Evolutionary conservation across 2,113 vertebrate genomes (phyloP).

Genomic region (Tragelaphus imberbis): DNA sequence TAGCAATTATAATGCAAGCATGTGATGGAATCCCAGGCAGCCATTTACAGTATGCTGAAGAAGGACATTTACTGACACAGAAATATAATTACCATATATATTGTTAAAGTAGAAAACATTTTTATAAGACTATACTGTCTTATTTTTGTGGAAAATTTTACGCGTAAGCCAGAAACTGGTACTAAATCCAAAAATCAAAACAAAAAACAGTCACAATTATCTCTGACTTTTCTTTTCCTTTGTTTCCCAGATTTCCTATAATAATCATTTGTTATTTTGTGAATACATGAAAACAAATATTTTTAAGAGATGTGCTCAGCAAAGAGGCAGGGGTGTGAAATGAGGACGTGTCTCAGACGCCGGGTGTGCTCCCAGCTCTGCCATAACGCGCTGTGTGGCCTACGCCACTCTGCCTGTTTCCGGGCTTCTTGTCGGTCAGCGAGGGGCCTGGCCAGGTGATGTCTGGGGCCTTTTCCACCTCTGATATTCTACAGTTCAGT

Average conservation of each 20-base stretch:
- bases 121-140: neutral
- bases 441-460: neutral
- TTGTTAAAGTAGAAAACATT: neutral
- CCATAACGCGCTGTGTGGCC: neutral
- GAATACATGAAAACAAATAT: neutral
- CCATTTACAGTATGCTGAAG: neutral
- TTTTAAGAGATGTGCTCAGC: neutral
- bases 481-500: neutral
- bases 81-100: neutral
- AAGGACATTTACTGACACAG: neutral
- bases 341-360: neutral
- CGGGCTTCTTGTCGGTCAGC: neutral
- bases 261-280: neutral
- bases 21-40: neutral
- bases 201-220: neutral
- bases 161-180: neutral
- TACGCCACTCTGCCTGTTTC: neutral
- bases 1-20: neutral
- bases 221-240: neutral
- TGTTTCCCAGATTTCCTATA: neutral
- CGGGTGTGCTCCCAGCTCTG: neutral
- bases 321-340: neutral
- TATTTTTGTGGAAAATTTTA: neutral
- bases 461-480: neutral
- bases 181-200: neutral